Evolutionary conservation across 2,888 invertebrate species (phyloP), one percentile per base, ranked within the genome.

Genomic region (Anorthoa munda): DNA sequence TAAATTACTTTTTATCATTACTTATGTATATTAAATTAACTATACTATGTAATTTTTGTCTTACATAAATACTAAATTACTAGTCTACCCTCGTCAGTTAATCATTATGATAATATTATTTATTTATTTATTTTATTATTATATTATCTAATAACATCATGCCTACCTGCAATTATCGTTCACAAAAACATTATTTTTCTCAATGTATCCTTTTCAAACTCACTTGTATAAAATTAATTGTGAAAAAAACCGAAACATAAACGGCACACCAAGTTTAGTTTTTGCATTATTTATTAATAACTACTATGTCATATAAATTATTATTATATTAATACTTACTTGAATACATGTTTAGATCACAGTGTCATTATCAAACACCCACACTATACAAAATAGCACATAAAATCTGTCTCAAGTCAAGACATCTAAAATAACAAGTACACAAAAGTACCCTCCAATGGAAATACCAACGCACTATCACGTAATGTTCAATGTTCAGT

Each of bases 401-500:
- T 23, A 9, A 7, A 58, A 59, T 12, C 12, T 17, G 0, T 15
- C 12, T 17, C 0, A 11, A 39, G 13, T 23, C 2, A 4, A 4
- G 9, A 31, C 15, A 13, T 2, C 0, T 51, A 55, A 15, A n/a
- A 39, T 17, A 55, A 65, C 63, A 68, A 17, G 46, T 60, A 66
- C 64, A 79, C 5, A 23, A 58, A 67, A 67, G 64, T 79, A 79
- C 79, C 79, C 67, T 51, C 67, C 1, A 48, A 64, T 39, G 1
- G 17, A 56, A 68, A 48, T 26, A 39, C 26, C n/a, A 61, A 39
- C 21, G 45, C 26, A n/a, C 15, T 0, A 26, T n/a, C 46, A 72
- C 50, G 31, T 0, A 12, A 15, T 17, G 39, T 64, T 83, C 66
- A 81, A 75, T 81, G 81, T 63, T 17, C 81, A 45, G 23, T 21